These are phyloP conservation scores for Agelastica alni DNA, from an alignment of 2,888 invertebrate species.

Conservation along the genomic window DNA sequence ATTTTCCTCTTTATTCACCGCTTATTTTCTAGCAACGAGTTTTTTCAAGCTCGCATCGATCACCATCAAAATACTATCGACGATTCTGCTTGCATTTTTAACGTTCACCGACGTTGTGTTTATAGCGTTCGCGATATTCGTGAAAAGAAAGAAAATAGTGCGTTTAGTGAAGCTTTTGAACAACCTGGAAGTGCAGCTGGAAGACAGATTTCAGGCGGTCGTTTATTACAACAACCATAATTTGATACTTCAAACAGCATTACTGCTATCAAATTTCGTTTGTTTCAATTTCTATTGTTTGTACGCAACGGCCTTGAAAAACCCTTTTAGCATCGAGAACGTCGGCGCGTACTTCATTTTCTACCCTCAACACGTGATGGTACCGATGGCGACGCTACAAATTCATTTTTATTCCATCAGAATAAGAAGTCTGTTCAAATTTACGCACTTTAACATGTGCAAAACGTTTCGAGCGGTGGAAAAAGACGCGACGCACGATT, in stretches of 20 bases:
- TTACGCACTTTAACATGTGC: slow-evolving; percentile 14
- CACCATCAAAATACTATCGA: neutral
- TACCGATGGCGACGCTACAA: slow-evolving; percentile 15
- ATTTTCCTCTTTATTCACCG: neutral
- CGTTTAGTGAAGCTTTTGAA: slow-evolving; percentile 13
- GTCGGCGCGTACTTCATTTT: neutral
- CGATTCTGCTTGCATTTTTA: neutral
- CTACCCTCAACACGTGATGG: slow-evolving; percentile 5
- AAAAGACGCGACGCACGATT: too few relatives aligned
- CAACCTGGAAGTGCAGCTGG: slow-evolving; percentile 16
- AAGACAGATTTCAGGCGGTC: slow-evolving; percentile 14
- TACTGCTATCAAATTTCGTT: too few relatives aligned
- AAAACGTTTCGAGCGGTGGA: too few relatives aligned
- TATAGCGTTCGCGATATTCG: slow-evolving; percentile 15
- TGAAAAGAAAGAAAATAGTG: slow-evolving; percentile 21
- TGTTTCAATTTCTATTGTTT: neutral
- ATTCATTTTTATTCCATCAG: slow-evolving; percentile 22
- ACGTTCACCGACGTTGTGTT: slow-evolving; percentile 4
- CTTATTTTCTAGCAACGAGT: neutral
- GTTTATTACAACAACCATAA: slow-evolving; percentile 3
- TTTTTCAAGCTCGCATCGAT: neutral
- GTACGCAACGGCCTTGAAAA: neutral
- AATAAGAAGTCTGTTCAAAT: slow-evolving; percentile 14
- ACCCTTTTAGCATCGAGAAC: neutral
- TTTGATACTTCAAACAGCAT: neutral